Conservation (phyloP, 1,140 invertebrate genomes). For the Vanessa tameamea region DNA sequence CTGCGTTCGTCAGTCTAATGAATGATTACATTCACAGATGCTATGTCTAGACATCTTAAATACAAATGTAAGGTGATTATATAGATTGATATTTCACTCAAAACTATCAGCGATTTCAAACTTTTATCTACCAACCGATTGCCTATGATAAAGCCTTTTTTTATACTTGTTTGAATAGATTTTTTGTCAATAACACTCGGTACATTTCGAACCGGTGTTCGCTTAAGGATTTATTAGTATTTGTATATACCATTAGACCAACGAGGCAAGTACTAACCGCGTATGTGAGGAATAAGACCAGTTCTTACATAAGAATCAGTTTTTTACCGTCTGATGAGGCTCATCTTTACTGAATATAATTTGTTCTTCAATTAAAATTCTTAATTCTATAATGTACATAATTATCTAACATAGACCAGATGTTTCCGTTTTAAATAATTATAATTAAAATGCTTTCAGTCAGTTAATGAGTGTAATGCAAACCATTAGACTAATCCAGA, state of each 20-base stretch:
- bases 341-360: neutral
- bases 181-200: no score
- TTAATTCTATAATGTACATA: conserved; percentile 1
- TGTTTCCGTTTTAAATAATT: neutral
- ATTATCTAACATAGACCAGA: conserved; percentile 11
- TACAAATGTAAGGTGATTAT: neutral
- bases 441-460: conserved; percentile 5
- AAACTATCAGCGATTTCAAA: no score
- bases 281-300: no score
- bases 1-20: conserved; percentile 15
- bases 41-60: conserved; percentile 14
- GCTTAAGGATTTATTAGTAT: no score
- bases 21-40: conserved; percentile 19
- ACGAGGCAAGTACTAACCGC: no score
- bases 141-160: no score
- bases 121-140: no score
- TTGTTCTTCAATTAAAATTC: neutral
- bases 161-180: no score
- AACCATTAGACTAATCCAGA: conserved; percentile 14
- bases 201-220: no score
- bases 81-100: neutral
- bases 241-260: no score
- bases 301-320: no score
- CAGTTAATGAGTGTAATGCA: conserved; percentile 1
- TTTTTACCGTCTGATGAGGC: no score